Evolutionary conservation across 2,113 vertebrate species (phyloP).

Genomic region (Junco hyemalis): DNA sequence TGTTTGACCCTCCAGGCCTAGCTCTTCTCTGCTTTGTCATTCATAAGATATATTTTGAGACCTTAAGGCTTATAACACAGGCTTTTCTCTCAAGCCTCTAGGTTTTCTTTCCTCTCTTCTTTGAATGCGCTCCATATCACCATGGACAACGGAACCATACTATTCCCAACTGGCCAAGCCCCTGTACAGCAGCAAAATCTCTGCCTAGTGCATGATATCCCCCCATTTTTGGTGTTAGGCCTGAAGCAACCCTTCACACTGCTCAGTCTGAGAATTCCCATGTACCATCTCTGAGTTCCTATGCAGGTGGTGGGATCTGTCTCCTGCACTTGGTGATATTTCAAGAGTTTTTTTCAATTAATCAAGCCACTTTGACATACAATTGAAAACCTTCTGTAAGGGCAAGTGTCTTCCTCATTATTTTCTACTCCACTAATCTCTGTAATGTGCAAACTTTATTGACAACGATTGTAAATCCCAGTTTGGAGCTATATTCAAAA

Average conservation of each 20-base stretch:
- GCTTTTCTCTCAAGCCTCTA: neutral
- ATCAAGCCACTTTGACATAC: neutral
- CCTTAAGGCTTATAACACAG: neutral
- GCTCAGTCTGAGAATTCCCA: neutral
- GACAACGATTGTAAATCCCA: neutral
- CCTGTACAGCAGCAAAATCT: neutral
- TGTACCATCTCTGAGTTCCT: neutral
- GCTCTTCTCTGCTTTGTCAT: neutral
- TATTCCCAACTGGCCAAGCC: neutral
- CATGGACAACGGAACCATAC: neutral
- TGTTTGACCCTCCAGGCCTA: neutral
- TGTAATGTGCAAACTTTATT: neutral
- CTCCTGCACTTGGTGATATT: neutral
- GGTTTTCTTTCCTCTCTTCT: neutral
- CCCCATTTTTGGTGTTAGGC: neutral
- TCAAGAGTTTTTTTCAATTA: neutral
- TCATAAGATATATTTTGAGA: neutral
- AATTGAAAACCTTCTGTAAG: neutral
- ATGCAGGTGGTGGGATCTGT: neutral
- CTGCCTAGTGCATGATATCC: neutral
- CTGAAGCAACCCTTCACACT: neutral
- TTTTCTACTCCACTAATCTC: neutral
- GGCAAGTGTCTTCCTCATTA: neutral
- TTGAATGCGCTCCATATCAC: neutral
- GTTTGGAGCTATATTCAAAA: neutral